Percentiles rank a stretch among this genome's conserved stretches.
These are phyloP conservation scores for Harpalus rubripes DNA, from an alignment of 2,888 invertebrate genomes.

Conservation along the genomic window DNA sequence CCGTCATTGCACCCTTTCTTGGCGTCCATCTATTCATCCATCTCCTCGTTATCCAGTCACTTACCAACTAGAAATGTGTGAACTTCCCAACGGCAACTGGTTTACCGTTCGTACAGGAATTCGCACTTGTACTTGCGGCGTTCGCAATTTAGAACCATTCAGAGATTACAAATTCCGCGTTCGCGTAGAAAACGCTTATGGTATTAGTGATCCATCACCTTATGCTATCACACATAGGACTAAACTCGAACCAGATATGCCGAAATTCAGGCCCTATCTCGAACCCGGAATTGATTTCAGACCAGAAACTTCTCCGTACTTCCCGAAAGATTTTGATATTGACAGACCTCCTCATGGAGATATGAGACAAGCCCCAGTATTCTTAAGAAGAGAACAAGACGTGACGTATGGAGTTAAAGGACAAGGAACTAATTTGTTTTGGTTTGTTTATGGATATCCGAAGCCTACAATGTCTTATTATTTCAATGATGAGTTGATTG, in stretches of 20 bases:
- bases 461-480: conserved; percentile 95
- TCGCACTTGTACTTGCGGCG: conserved; percentile 93
- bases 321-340: conserved; percentile 95
- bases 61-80: conserved; percentile 96
- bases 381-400: conserved; percentile 92
- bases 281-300: conserved; percentile 90
- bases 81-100: conserved; percentile 96
- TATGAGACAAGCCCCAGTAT: conserved; percentile 90
- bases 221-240: conserved; percentile 90
- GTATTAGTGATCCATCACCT: conserved; percentile 97
- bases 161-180: conserved; percentile 97
- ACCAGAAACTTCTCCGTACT: conserved; percentile 91
- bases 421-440: conserved; percentile 92
- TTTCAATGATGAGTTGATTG: conserved; percentile 90
- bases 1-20: conserved; percentile 91
- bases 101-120: conserved; percentile 91
- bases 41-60: conserved; percentile 94
- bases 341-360: conserved; percentile 92
- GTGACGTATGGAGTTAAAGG: conserved; percentile 95
- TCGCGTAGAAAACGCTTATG: conserved; percentile 97
- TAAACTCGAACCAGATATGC: conserved; percentile 88
- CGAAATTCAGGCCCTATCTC: conserved; percentile 88
- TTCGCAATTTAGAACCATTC: conserved; percentile 93
- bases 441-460: conserved; percentile 98
- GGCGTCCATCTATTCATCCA: conserved; percentile 95